Evolutionary conservation across 2,113 vertebrate species (phyloP), one percentile per base, ranked within the genome.

Genomic region (Halichoerus grypus): DNA sequence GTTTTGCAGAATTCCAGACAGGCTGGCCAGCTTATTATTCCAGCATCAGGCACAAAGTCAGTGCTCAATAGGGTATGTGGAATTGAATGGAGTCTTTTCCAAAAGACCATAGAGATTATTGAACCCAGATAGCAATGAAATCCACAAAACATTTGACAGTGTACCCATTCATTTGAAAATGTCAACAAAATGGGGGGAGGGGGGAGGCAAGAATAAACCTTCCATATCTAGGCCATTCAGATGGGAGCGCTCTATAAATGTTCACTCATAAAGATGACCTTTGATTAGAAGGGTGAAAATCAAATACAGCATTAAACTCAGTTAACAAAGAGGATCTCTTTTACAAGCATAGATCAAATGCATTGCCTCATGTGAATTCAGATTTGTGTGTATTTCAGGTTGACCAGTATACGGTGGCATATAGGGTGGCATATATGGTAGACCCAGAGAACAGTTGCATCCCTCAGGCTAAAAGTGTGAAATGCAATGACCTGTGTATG

Each of bases 111-210:
- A 76, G 67, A 77, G 67, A 84, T 51, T 7, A 36, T 26, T 83
- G 24, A 94, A 72, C 26, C 24, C 31, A 85, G 92, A 24, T 15
- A 88, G 12, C 53, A 95, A 61, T 16, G 28, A 97, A 67, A 94
- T 39, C 42, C 33, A 69, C 24, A n/a, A 96, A 95, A 42, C 42
- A 76, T 26, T 84, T 67, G 55, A 67, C 55, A 49, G n/a, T 6
- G 21, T 61, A 31, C n/a, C 26, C 39, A 92, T 95, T 53, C 51
- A 69, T 90, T 92, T 55, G 53, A 80, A 94, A 95, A 49, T 19
- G 88, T 80, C 76, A 93, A 57, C 39, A 79, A 90, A n/a, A 28
- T 14, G 0, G 1, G 5, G 26, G 3, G 0, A 28, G 28, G 2
- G 9, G 24, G 8, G 0, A 12, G 49, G n/a, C 42, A 86, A 28